These are phyloP conservation scores for Drepanosiphum platanoidis DNA, from an alignment of 2,888 invertebrate species.

Conservation along the genomic window DNA sequence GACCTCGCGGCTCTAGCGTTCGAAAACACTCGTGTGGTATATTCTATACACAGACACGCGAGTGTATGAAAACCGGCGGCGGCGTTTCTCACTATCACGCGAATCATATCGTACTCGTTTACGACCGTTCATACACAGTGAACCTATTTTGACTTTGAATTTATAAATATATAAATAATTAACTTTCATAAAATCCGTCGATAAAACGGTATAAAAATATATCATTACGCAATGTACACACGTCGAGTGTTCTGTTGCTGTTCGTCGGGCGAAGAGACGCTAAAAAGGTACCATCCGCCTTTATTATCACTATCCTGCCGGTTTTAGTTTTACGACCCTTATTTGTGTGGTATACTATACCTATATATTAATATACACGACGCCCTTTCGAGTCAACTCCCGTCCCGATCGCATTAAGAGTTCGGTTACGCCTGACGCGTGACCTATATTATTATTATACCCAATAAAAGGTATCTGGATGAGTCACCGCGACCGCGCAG, in stretches of 20 bases:
- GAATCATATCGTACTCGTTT: too few relatives aligned
- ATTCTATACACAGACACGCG: neutral
- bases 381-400: conserved; percentile 11
- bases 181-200: too few relatives aligned
- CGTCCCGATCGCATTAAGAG: neutral
- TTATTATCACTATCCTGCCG: neutral
- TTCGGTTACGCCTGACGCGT: neutral
- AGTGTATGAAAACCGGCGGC: neutral
- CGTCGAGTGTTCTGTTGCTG: too few relatives aligned
- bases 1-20: neutral
- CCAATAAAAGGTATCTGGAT: neutral
- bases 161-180: too few relatives aligned
- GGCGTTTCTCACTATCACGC: too few relatives aligned
- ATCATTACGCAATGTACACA: too few relatives aligned
- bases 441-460: too few relatives aligned
- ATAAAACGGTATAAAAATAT: too few relatives aligned
- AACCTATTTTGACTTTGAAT: too few relatives aligned
- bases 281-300: neutral
- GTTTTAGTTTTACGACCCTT: conserved; percentile 21
- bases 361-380: too few relatives aligned
- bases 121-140: too few relatives aligned
- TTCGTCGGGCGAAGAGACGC: conserved; percentile 9
- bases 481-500: too few relatives aligned
- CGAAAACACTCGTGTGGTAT: neutral
- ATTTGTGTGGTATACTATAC: neutral